A percentile compares a stretch with the other conserved stretches of the same genome.
Evolutionary conservation across 2,888 invertebrate genomes (phyloP).

Genomic region (Atherix ibis): DNA sequence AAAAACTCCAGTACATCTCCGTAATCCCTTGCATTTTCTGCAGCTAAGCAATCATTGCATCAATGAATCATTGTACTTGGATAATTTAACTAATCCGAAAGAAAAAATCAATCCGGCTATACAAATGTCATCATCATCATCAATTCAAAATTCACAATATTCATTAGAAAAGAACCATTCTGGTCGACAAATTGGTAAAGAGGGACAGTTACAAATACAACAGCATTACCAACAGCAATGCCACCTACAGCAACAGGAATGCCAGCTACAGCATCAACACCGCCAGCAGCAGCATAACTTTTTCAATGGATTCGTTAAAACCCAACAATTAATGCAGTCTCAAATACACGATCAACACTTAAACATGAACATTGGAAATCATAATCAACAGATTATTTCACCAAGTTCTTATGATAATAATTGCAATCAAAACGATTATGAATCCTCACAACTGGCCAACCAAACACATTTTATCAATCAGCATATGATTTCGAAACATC

Average conservation of each 20-base stretch:
- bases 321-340: not conserved
- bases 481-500: slow-evolving; percentile 2
- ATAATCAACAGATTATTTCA: not conserved
- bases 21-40: slow-evolving; percentile 17
- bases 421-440: not conserved
- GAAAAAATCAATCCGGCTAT: slow-evolving; percentile 6
- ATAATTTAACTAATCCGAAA: slow-evolving; percentile 12
- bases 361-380: not conserved
- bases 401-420: not conserved
- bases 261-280: not conserved
- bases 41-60: slow-evolving; percentile 18
- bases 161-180: too few species aligned
- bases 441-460: not conserved
- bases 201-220: slow-evolving; percentile 1
- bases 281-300: not conserved
- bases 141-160: not conserved
- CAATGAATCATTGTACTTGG: slow-evolving; percentile 15
- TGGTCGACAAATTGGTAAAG: not conserved
- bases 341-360: not conserved
- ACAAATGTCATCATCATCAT: not conserved
- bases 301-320: not conserved
- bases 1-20: slow-evolving; percentile 17
- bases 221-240: not conserved
- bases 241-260: not conserved
- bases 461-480: not conserved